Percentiles rank a stretch among this genome's conserved stretches.
Evolutionary conservation across 2,888 invertebrate species (phyloP).

Genomic region (Plebejus melissa): DNA sequence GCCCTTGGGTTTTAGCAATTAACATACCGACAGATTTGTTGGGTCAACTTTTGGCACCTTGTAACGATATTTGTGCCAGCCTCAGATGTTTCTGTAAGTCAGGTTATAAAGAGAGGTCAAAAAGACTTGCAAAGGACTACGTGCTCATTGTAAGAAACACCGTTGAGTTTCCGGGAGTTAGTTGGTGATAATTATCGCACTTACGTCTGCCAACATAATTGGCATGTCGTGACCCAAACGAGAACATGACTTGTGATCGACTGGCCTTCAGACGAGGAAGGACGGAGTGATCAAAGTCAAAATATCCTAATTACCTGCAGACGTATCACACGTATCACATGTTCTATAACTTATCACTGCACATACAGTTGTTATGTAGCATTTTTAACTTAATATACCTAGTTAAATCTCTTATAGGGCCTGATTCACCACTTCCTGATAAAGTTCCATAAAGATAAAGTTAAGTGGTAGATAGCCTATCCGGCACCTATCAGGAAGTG

Average conservation of each 20-base stretch:
- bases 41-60: background rate
- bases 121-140: too few relatives aligned
- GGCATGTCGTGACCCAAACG: slow-evolving; percentile 3
- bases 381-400: too few relatives aligned
- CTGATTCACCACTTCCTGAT: too few relatives aligned
- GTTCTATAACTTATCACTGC: background rate
- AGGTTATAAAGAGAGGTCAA: background rate
- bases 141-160: background rate
- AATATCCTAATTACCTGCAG: background rate
- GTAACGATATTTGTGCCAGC: background rate
- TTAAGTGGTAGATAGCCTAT: too few relatives aligned
- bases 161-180: background rate
- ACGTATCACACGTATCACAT: background rate
- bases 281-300: background rate
- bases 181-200: background rate
- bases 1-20: background rate
- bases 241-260: slow-evolving; percentile 14
- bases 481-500: too few relatives aligned
- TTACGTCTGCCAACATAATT: background rate
- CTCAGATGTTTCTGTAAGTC: too few relatives aligned
- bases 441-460: too few relatives aligned
- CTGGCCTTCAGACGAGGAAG: background rate
- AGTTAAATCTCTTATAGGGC: too few relatives aligned
- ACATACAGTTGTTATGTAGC: background rate
- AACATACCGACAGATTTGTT: background rate